A percentile compares a stretch with the other conserved stretches of the same genome.
Conservation (phyloP, 92 coral and sea anemone species). For the Phenganax marumi region DNA sequence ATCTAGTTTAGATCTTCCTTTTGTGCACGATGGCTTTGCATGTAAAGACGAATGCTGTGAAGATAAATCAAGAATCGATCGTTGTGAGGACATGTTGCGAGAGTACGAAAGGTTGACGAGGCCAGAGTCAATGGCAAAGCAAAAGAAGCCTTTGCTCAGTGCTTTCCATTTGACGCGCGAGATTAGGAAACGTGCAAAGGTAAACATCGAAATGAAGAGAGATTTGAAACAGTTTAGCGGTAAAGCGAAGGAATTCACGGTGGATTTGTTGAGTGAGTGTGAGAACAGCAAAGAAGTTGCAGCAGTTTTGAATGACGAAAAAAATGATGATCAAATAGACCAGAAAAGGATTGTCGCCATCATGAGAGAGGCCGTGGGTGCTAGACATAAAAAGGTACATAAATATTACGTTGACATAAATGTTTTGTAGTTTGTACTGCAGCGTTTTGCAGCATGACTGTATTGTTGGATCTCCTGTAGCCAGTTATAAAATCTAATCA, state of each 20-base stretch:
- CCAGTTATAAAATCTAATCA: too few relatives aligned
- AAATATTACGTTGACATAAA: too few relatives aligned
- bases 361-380: background rate
- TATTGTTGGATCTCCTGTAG: too few relatives aligned
- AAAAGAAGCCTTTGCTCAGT: background rate
- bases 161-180: background rate
- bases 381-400: background rate
- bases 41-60: background rate
- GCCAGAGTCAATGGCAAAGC: background rate
- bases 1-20: too few relatives aligned
- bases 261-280: background rate
- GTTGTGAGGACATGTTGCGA: background rate
- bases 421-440: too few relatives aligned
- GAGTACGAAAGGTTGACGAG: background rate
- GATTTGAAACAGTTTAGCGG: background rate
- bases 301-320: background rate
- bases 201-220: background rate
- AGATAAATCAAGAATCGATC: background rate
- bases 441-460: too few relatives aligned
- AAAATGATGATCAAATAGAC: background rate
- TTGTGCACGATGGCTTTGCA: background rate
- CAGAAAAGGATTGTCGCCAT: background rate
- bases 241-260: background rate
- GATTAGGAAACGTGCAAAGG: background rate
- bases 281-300: background rate